Evolutionary conservation across 2,888 invertebrate species (phyloP).

Genomic region (Helicoverpa assulta): DNA sequence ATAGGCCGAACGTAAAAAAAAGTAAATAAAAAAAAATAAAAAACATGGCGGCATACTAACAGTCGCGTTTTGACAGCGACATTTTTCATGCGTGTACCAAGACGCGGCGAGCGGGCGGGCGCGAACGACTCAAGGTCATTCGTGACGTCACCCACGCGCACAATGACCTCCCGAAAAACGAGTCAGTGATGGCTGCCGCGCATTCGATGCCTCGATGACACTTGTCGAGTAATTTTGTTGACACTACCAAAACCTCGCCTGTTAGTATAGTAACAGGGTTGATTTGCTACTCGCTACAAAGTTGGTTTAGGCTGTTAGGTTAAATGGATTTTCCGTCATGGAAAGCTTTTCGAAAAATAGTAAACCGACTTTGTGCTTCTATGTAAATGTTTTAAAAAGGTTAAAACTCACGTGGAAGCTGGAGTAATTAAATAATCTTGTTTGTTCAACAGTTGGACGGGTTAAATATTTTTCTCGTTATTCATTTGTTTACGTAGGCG

Average conservation of each 20-base stretch:
- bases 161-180: constrained; percentile 87
- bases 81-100: constrained; percentile 79
- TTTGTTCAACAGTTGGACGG: constrained; percentile 37
- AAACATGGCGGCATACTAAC: constrained; percentile 46
- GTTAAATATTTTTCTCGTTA: constrained; percentile 44
- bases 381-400: not conserved
- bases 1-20: constrained; percentile 31
- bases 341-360: constrained; percentile 25
- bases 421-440: constrained; percentile 42
- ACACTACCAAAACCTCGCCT: constrained; percentile 64
- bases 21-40: constrained; percentile 28
- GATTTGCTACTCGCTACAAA: constrained; percentile 52
- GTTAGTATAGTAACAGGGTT: constrained; percentile 60
- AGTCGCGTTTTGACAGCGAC: constrained; percentile 70
- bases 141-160: constrained; percentile 85
- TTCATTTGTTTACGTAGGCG: constrained; percentile 23
- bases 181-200: constrained; percentile 71
- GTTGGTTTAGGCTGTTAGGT: constrained; percentile 69
- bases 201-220: constrained; percentile 72
- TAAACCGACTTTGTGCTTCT: constrained; percentile 18
- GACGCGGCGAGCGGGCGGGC: constrained; percentile 62
- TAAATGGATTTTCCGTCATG: constrained; percentile 39
- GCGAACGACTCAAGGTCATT: constrained; percentile 88
- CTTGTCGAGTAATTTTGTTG: constrained; percentile 74
- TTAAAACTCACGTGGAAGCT: constrained; percentile 21